phyloP scores from a whole-genome alignment of 2,888 invertebrate genomes.

The Bibio marci region DNA sequence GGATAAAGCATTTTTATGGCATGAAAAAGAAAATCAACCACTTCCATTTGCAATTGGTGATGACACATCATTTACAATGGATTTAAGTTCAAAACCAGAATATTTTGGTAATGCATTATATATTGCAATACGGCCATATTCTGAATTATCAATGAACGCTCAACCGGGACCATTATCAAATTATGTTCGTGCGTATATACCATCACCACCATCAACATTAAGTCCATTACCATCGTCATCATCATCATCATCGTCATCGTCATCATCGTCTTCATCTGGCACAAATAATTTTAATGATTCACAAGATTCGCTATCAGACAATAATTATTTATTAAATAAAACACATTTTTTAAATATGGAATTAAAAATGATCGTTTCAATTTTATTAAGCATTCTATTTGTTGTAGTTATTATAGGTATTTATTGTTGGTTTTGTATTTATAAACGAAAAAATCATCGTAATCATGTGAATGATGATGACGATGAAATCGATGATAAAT shows the following conservation, averaged over 20 bases:
- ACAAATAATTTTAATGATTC: constrained; percentile 26
- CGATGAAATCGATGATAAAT: neutral
- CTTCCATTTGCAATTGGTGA: constrained; percentile 34
- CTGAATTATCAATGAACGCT: constrained; percentile 22
- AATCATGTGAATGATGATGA: constrained; percentile 15
- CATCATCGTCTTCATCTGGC: constrained; percentile 23
- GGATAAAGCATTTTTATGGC: constrained; percentile 28
- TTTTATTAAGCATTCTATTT: constrained; percentile 30
- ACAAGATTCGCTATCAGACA: constrained; percentile 12
- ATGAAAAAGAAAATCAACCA: constrained; percentile 22
- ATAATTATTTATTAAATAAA: neutral
- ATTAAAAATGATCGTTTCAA: constrained; percentile 31
- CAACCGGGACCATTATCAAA: constrained; percentile 34
- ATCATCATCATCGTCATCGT: constrained; percentile 22
- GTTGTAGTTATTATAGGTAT: constrained; percentile 27
- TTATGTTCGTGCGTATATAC: constrained; percentile 33
- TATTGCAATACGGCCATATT: constrained; percentile 34
- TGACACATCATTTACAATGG: constrained; percentile 32
- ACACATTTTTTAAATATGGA: constrained; percentile 20
- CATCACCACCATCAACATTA: constrained; percentile 33
- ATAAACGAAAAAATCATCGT: constrained; percentile 19
- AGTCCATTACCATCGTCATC: constrained; percentile 27
- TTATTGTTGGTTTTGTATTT: constrained; percentile 33
- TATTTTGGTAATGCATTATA: constrained; percentile 33
- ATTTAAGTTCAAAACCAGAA: constrained; percentile 29